A percentile compares a stretch with the other conserved stretches of the same genome.
Evolutionary conservation across 2,113 vertebrate genomes (phyloP).

Genomic region (Lepus europaeus): DNA sequence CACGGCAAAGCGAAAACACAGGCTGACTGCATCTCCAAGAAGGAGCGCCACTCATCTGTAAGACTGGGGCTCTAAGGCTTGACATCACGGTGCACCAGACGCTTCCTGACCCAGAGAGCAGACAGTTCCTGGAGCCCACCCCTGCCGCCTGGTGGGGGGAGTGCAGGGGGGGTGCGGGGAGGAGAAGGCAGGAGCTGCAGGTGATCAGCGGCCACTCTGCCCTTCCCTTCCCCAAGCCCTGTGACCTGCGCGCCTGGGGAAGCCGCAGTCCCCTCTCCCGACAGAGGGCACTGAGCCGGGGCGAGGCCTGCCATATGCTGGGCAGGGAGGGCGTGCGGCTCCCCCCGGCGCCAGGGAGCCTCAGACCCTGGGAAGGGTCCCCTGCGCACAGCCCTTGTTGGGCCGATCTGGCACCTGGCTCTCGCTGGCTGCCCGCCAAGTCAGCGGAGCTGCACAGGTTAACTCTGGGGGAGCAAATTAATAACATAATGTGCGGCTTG

Average conservation of each 20-base stretch:
- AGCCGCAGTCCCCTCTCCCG: slow-evolving; percentile 29
- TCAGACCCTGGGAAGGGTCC: neutral
- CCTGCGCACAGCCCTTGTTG: neutral
- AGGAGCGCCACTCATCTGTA: neutral
- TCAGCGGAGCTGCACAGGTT: neutral
- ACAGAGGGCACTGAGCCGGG: neutral
- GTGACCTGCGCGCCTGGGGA: slow-evolving; percentile 31
- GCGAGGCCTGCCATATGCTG: neutral
- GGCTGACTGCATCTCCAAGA: neutral
- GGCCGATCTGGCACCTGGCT: neutral
- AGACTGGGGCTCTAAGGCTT: neutral
- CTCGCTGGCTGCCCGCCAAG: slow-evolving; percentile 12
- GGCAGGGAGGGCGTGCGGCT: neutral
- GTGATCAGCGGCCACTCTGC: slow-evolving; percentile 16
- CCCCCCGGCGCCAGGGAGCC: neutral
- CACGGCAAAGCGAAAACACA: neutral
- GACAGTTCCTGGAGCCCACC: neutral
- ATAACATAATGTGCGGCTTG: slow-evolving; percentile 66
- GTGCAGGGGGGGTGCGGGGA: neutral
- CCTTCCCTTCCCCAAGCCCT: slow-evolving; percentile 45
- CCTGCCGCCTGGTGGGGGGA: neutral
- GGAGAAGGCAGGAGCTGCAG: neutral
- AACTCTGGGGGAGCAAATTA: slow-evolving; percentile 71
- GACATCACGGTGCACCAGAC: neutral
- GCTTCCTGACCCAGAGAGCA: slow-evolving; percentile 22